phyloP scores from a whole-genome alignment of 2,797 vertebrate species.

The Bradypodion pumilum region DNA sequence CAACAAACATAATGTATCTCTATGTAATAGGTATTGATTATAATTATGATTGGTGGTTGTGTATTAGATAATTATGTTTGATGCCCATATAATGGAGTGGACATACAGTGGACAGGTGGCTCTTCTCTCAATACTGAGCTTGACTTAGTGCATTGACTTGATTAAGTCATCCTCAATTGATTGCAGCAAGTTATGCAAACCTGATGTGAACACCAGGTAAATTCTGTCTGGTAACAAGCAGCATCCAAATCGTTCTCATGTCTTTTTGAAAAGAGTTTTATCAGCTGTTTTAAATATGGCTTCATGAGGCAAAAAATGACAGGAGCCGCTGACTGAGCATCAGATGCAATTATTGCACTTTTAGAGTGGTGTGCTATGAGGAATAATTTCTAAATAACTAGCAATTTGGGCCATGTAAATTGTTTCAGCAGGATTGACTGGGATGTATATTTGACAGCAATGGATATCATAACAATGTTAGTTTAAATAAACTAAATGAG shows the following conservation, averaged over 20 bases:
- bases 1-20: too few relatives aligned
- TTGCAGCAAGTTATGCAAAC: neutral
- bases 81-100: too few relatives aligned
- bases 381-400: constrained; percentile 53
- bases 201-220: too few relatives aligned
- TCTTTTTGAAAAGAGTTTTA: neutral
- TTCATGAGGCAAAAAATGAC: neutral
- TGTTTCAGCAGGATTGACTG: constrained; percentile 27
- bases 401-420: constrained; percentile 55
- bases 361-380: constrained; percentile 32
- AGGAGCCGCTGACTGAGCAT: constrained; percentile 42
- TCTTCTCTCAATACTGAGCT: too few relatives aligned
- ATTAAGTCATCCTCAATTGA: neutral
- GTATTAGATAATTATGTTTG: too few relatives aligned
- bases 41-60: too few relatives aligned
- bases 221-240: too few relatives aligned
- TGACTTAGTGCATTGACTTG: too few relatives aligned
- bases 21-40: too few relatives aligned
- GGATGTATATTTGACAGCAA: constrained; percentile 51
- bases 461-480: constrained; percentile 39
- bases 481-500: constrained; percentile 36
- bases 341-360: constrained; percentile 56
- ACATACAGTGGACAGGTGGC: too few relatives aligned
- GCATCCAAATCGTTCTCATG: too few relatives aligned
- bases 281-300: neutral